Evolutionary conservation across 1,140 invertebrate genomes (phyloP).

Genomic region (Drosophila tristis): DNA sequence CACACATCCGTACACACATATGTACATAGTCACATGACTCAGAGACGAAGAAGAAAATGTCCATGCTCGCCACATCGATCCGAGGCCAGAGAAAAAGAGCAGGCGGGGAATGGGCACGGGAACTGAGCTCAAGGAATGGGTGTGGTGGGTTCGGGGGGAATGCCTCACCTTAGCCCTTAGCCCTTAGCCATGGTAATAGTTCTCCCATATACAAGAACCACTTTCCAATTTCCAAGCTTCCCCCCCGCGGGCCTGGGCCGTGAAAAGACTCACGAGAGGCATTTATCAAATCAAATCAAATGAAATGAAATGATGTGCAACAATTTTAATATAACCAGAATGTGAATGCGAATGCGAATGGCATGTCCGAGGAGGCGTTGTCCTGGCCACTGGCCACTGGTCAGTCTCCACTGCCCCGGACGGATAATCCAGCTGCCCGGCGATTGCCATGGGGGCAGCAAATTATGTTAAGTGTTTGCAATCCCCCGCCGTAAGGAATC

Average conservation of each 20-base stretch:
- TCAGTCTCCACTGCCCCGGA: conserved; percentile 28
- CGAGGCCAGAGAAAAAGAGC: too few relatives aligned
- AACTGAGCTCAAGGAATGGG: too few relatives aligned
- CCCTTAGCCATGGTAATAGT: conserved; percentile 18
- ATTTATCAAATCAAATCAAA: conserved; percentile 51
- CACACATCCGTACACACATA: conserved; percentile 13
- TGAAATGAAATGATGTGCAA: conserved; percentile 67
- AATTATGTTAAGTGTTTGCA: conserved; percentile 59
- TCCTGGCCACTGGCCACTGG: conserved; percentile 71
- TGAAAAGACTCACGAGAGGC: conserved; percentile 11
- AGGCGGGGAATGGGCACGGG: too few relatives aligned
- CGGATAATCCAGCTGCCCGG: background rate
- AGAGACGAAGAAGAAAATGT: too few relatives aligned
- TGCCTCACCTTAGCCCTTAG: background rate
- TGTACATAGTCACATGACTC: background rate
- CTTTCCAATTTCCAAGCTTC: conserved; percentile 32
- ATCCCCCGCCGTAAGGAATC: conserved; percentile 11
- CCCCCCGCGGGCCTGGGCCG: background rate
- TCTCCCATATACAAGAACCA: background rate
- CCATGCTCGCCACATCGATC: too few relatives aligned
- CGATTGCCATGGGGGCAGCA: conserved; percentile 54
- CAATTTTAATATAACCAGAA: conserved; percentile 66
- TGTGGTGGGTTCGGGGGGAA: background rate
- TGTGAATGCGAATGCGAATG: conserved; percentile 9
- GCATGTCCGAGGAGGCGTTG: conserved; percentile 25